Evolutionary conservation across 2,113 vertebrate genomes (phyloP).

Genomic region (Galeopterus variegatus): DNA sequence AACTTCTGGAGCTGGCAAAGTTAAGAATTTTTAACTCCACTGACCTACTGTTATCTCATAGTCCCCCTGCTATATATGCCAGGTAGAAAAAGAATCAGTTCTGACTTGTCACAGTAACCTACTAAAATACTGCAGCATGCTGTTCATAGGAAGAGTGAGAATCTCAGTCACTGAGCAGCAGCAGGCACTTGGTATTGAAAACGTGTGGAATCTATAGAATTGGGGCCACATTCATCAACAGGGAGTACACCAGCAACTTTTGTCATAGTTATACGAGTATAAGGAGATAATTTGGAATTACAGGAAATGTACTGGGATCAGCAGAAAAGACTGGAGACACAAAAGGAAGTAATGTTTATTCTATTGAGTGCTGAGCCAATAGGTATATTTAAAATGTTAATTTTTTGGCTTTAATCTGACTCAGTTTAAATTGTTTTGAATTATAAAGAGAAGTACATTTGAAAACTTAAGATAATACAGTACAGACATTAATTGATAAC

Average conservation of each 20-base stretch:
- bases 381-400: neutral
- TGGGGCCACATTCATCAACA: neutral
- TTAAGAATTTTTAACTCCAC: neutral
- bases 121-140: neutral
- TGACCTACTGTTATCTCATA: neutral
- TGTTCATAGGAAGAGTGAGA: neutral
- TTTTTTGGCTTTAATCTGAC: conserved; percentile 2
- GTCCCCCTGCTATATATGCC: neutral
- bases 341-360: neutral
- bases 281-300: neutral
- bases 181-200: neutral
- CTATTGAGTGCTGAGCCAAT: neutral
- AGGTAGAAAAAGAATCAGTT: neutral
- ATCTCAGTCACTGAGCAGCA: neutral
- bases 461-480: neutral
- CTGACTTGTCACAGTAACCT: neutral
- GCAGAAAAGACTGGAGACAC: neutral
- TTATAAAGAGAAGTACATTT: neutral
- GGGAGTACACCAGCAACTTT: neutral
- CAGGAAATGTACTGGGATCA: neutral
- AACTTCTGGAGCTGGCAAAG: neutral
- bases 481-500: neutral
- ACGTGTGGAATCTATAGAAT: neutral
- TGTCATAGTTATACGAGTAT: neutral
- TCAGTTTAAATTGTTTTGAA: neutral